Evolutionary conservation across 2,888 invertebrate species (phyloP).

Genomic region (Choristoneura rosaceana): DNA sequence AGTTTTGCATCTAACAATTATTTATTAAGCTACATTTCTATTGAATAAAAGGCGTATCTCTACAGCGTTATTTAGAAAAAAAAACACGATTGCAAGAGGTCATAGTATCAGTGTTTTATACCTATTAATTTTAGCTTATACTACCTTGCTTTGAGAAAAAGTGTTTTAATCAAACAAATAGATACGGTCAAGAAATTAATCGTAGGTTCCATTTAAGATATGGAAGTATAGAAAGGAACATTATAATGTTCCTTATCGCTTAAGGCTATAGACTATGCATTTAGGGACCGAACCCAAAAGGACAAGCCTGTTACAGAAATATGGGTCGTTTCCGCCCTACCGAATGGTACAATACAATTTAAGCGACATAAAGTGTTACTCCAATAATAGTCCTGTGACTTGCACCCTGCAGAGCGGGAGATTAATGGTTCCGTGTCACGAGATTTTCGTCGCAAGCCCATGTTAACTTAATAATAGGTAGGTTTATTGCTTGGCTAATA

Average conservation of each 20-base stretch:
- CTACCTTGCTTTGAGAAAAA: no score
- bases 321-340: not conserved
- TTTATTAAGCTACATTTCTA: no score
- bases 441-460: conserved; percentile 44
- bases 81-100: no score
- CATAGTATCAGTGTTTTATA: no score
- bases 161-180: no score
- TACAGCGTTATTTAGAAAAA: no score
- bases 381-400: conserved; percentile 43
- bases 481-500: conserved; percentile 11
- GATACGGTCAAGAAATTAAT: no score
- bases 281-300: conserved; percentile 7
- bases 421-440: conserved; percentile 57
- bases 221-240: no score
- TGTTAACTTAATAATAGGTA: conserved; percentile 15
- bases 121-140: no score
- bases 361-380: conserved; percentile 30
- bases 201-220: no score
- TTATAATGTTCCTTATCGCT: not conserved
- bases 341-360: conserved; percentile 13
- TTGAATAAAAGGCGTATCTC: no score
- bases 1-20: no score
- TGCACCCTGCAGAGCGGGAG: conserved; percentile 46
- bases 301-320: conserved; percentile 16
- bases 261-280: not conserved